Evolutionary conservation across 2,113 vertebrate genomes (phyloP).

Genomic region (Melanostigma gelatinosum): DNA sequence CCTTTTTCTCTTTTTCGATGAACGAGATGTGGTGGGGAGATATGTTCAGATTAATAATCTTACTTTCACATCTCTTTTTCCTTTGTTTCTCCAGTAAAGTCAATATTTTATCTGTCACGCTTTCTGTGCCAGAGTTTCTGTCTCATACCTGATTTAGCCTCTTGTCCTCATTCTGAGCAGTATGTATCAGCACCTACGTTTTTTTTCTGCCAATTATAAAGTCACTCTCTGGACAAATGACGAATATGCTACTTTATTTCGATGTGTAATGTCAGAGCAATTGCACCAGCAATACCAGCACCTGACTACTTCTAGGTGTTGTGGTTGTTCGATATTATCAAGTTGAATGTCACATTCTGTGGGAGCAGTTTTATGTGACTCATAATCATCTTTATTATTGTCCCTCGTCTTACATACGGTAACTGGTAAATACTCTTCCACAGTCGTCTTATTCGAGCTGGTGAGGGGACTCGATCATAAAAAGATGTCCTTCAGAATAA

Average conservation of each 20-base stretch:
- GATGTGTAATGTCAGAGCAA: not conserved
- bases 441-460: not conserved
- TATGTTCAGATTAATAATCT: not conserved
- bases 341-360: conserved; percentile 17
- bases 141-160: not conserved
- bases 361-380: conserved; percentile 16
- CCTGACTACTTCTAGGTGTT: not conserved
- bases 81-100: not conserved
- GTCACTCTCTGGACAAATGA: not conserved
- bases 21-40: not conserved
- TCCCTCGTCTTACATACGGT: conserved; percentile 7
- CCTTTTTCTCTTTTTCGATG: conserved; percentile 11
- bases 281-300: not conserved
- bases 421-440: conserved; percentile 8
- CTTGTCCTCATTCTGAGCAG: not conserved
- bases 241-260: not conserved
- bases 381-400: conserved; percentile 4
- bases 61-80: conserved; percentile 7
- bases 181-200: not conserved
- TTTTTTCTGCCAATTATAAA: not conserved
- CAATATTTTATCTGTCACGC: not conserved
- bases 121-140: not conserved
- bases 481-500: not conserved
- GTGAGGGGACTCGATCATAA: not conserved
- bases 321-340: conserved; percentile 26